Base-by-base conservation (phyloP, 2,797 vertebrate genomes). In the Champsocephalus esox region DNA sequence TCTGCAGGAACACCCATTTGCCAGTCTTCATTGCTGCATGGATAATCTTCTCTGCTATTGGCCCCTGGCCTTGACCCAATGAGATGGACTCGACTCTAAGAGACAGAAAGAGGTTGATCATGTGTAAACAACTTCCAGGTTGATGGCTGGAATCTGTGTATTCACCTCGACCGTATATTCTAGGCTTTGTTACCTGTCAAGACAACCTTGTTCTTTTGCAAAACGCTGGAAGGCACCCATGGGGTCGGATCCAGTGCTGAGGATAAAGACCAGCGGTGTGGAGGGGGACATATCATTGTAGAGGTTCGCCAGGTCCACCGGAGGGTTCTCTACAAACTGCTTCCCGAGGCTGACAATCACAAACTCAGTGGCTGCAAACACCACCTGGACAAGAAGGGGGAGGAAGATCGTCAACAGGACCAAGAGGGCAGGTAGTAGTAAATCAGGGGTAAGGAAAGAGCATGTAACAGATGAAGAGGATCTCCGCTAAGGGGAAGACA, bases 211-310 rank as follows among this genome's bases (percentile, higher is more conserved):
- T 24, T 96, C 95, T 73, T 94, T 95, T 83, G 96, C 95, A 79
- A 96, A 97, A 68, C 95, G 94, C 85, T 96, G 95, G 83, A 97
- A 96, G 4, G 95, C 94, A 0, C 96, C 95, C 96, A 96, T 95
- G 43, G 96, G 95, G 69, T 97, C 96, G 0, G 95, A 97, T 67
- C 95, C 96, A 4, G 96, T 96, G 88, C 95, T 97, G 62, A 97
- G 92, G 84, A 97, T 95, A 82, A 96, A 96, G 32, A 97, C 77
- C 74, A 97, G 89, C 0, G 95, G 95, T 4, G 93, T 96, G 57
- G 82, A 93, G 34, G 81, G 87, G 5, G 96, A 95, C 91, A 94
- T 96, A 66, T 93, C 90, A 56, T 92, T 92, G 43, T 96, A 97
- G 10, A 97, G 91, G 60, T 95, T 95, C 12, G 93, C 91, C 77